Evolutionary conservation across 92 coral and sea anemone genomes (phyloP).

Genomic region (Parazoanthus darwini): DNA sequence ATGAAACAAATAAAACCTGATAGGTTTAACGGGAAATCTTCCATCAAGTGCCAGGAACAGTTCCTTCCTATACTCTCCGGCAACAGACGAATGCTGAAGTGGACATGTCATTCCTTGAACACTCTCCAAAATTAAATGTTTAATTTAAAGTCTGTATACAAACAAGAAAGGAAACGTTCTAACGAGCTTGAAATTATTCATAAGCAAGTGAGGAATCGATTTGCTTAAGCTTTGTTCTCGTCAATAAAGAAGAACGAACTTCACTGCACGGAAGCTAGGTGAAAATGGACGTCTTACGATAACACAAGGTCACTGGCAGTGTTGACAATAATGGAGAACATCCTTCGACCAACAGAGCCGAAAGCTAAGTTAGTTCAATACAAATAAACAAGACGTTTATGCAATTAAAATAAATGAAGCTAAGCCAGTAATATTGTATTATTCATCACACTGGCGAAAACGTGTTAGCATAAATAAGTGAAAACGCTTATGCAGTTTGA

Average conservation of each 20-base stretch:
- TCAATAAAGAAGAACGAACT: background rate
- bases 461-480: background rate
- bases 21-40: background rate
- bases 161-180: background rate
- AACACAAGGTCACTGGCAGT: background rate
- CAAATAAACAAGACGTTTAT: background rate
- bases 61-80: background rate
- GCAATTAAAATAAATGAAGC: too few species aligned
- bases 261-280: background rate
- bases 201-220: background rate
- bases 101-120: background rate
- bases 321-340: background rate
- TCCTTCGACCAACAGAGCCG: too few species aligned
- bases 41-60: background rate
- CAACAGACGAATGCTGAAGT: background rate
- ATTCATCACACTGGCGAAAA: background rate
- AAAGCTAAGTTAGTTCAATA: background rate
- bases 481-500: background rate
- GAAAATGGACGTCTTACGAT: too few species aligned
- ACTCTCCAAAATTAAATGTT: background rate
- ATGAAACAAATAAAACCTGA: background rate
- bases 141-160: conserved; percentile 30
- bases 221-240: background rate
- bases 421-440: background rate
- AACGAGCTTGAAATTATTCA: conserved; percentile 4